Evolutionary conservation across 2,113 vertebrate species (phyloP).

Genomic region (Phaethornis superciliosus): DNA sequence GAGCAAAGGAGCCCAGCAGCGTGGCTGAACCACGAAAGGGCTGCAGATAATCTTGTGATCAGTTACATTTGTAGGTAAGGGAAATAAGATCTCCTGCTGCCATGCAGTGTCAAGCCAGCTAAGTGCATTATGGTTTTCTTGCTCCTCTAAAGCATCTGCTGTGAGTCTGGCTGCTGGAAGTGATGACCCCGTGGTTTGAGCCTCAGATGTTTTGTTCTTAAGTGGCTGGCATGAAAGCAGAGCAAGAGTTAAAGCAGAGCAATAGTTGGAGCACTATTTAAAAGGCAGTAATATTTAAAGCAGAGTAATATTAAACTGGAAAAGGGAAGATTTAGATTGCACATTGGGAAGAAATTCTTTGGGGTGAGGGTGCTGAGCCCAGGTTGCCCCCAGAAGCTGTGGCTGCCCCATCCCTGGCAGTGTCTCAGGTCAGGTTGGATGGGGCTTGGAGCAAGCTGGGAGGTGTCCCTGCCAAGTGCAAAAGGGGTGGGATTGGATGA

Average conservation of each 20-base stretch:
- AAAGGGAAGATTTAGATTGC: too few relatives aligned
- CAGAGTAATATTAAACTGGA: neutral
- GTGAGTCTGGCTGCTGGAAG: neutral
- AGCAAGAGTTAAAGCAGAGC: neutral
- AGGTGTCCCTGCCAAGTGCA: too few relatives aligned
- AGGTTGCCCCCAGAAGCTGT: too few relatives aligned
- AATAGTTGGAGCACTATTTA: too few relatives aligned
- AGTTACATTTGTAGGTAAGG: neutral
- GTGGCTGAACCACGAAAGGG: neutral
- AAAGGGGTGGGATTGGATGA: too few relatives aligned
- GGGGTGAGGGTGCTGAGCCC: too few relatives aligned
- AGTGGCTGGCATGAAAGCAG: neutral
- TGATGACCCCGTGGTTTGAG: neutral
- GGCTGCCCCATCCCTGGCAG: too few relatives aligned
- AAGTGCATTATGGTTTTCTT: neutral
- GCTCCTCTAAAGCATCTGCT: constrained; percentile 13
- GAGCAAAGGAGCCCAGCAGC: neutral
- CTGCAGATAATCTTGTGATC: neutral
- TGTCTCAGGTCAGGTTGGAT: too few relatives aligned
- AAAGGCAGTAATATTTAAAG: neutral
- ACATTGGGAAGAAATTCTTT: too few relatives aligned
- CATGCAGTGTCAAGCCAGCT: neutral
- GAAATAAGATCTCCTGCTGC: constrained; percentile 31
- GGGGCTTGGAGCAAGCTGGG: too few relatives aligned
- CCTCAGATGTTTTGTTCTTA: neutral